phyloP scores from a whole-genome alignment of 2,113 vertebrate species.

The Rhombomys opimus region DNA sequence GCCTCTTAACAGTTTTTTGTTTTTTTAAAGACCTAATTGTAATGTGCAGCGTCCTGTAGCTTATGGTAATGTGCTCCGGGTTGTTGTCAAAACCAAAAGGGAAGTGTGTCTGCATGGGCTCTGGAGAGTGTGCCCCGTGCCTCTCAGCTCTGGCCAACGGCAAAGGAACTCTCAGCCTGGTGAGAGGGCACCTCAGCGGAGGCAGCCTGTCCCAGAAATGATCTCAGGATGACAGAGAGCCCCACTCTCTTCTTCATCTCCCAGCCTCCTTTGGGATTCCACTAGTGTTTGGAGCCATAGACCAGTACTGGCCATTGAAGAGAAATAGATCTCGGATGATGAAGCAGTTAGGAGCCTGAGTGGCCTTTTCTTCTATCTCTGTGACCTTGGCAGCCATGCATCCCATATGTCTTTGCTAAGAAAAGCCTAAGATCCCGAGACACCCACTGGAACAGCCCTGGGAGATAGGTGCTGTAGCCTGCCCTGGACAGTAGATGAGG shows the following conservation, averaged over 20 bases:
- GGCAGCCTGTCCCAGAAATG: not conserved
- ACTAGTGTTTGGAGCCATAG: not conserved
- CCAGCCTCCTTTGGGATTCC: not conserved
- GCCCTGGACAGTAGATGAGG: not conserved
- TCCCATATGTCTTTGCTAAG: not conserved
- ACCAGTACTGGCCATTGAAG: not conserved
- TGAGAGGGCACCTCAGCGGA: not conserved
- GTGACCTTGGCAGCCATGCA: not conserved
- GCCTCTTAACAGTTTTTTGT: not conserved
- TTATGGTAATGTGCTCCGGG: not conserved
- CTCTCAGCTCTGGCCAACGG: not conserved
- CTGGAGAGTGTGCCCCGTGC: accelerated
- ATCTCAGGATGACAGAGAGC: not conserved
- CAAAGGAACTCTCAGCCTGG: not conserved
- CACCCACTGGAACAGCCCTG: not conserved
- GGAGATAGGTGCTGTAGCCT: not conserved
- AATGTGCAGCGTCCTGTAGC: not conserved
- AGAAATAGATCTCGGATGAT: not conserved
- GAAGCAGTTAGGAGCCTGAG: not conserved
- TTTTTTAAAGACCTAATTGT: not conserved
- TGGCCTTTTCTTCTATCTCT: not conserved
- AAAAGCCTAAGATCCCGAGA: not conserved
- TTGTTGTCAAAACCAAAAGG: constrained; percentile 1
- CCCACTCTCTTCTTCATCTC: not conserved
- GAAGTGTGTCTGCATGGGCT: not conserved